A percentile compares a stretch with the other conserved stretches of the same genome.
Conservation (phyloP, 2,888 invertebrate genomes). For the Thecocarcelia acutangulata region DNA sequence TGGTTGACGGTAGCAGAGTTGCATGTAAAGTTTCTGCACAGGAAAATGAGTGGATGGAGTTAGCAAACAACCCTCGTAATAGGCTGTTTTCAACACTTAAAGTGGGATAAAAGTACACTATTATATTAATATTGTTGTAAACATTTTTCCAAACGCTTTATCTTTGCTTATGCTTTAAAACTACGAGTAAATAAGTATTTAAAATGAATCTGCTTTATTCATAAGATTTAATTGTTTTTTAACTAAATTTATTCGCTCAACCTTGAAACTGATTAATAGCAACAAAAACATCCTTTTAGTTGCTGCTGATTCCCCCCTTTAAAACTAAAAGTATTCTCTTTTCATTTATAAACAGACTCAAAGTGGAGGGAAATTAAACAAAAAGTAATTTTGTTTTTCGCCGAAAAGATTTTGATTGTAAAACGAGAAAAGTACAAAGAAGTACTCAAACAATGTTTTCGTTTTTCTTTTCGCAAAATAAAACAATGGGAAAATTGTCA, state of each 20-base stretch:
- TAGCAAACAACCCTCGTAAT: too few species aligned
- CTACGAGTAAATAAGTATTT: too few species aligned
- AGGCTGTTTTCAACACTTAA: too few species aligned
- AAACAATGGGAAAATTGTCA: constrained; percentile 8
- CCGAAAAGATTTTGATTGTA: not conserved
- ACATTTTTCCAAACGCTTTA: too few species aligned
- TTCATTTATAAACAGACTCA: not conserved
- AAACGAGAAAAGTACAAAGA: not conserved
- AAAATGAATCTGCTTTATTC: not conserved
- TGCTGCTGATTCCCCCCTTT: constrained; percentile 73
- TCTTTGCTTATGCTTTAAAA: too few species aligned
- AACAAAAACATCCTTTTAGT: constrained; percentile 75
- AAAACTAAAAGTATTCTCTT: constrained; percentile 56
- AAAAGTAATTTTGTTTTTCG: constrained; percentile 16
- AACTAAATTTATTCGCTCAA: constrained; percentile 34
- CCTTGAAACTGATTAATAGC: constrained; percentile 76
- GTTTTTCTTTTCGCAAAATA: not conserved
- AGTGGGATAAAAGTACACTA: too few species aligned
- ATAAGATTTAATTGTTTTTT: not conserved
- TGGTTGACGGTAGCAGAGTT: too few species aligned
- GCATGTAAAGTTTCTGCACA: too few species aligned
- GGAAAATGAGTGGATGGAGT: too few species aligned
- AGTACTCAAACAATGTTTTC: constrained; percentile 31
- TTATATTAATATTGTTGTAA: too few species aligned
- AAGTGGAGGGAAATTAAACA: not conserved